Conservation (phyloP, 2,797 vertebrate species). For the Rhinoraja longicauda region DNA sequence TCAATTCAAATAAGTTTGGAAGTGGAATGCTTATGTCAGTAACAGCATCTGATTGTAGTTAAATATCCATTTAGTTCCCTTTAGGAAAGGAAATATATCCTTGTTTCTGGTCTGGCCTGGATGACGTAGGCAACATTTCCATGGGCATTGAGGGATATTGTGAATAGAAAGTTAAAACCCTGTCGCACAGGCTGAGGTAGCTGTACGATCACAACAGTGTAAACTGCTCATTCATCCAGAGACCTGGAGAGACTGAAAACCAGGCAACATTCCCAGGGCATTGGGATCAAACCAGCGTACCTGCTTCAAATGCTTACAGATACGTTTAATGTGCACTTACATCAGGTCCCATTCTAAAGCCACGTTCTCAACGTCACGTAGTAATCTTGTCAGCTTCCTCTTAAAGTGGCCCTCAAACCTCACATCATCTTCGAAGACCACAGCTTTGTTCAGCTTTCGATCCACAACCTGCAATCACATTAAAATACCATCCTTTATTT, state of each 20-base stretch:
- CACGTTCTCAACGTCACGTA: conserved; percentile 70
- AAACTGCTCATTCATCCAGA: not conserved
- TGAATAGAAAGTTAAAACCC: not conserved
- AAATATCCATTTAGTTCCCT: no score
- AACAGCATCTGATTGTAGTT: no score
- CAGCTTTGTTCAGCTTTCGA: conserved; percentile 63
- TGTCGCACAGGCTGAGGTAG: not conserved
- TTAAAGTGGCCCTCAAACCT: conserved; percentile 87
- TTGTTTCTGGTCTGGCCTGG: no score
- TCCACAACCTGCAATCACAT: conserved; percentile 66
- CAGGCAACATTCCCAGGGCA: not conserved
- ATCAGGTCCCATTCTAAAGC: conserved; percentile 86
- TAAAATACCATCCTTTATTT: not conserved
- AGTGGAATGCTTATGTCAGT: no score
- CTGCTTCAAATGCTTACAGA: not conserved
- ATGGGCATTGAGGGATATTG: no score
- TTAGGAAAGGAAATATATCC: no score
- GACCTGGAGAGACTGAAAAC: not conserved
- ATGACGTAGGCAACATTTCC: no score
- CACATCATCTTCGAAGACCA: conserved; percentile 85
- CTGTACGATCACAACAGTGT: not conserved
- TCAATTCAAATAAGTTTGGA: no score
- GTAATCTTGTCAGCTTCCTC: conserved; percentile 62
- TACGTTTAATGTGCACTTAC: conserved; percentile 56
- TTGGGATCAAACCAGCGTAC: not conserved